Evolutionary conservation across 2,113 vertebrate species (phyloP).

Genomic region (Vanacampus margaritifer): DNA sequence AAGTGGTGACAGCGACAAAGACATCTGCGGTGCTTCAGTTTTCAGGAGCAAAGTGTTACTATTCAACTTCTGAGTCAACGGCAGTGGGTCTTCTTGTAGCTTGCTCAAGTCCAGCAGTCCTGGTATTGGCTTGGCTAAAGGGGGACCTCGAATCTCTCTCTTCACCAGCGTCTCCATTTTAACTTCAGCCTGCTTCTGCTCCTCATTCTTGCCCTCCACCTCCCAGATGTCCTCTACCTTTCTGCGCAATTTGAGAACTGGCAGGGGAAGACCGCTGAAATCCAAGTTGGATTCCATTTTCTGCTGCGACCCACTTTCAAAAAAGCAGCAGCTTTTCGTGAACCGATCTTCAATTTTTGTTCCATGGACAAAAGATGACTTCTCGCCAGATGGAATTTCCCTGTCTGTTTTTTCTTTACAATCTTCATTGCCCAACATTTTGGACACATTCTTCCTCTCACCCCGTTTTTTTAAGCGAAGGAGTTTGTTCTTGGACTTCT

Average conservation of each 20-base stretch:
- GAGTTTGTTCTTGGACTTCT: constrained; percentile 57
- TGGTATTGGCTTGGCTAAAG: constrained; percentile 40
- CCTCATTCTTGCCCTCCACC: constrained; percentile 58
- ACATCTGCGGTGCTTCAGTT: constrained; percentile 53
- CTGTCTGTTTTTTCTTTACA: constrained; percentile 11
- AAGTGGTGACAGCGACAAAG: constrained; percentile 70
- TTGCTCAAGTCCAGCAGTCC: constrained; percentile 30
- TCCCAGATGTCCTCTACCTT: constrained; percentile 71
- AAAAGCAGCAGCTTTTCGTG: constrained; percentile 51
- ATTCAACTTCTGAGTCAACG: constrained; percentile 33
- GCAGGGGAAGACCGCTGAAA: constrained; percentile 45
- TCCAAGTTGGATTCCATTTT: constrained; percentile 33
- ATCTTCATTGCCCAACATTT: constrained; percentile 13
- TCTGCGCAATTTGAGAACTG: constrained; percentile 67
- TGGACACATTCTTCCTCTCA: constrained; percentile 11
- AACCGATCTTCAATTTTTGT: constrained; percentile 51
- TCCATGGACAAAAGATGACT: background rate
- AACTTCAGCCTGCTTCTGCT: constrained; percentile 11
- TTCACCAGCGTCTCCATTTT: constrained; percentile 34
- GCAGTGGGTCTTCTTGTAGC: constrained; percentile 54
- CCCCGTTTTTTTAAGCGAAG: constrained; percentile 56
- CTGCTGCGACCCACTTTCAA: constrained; percentile 35
- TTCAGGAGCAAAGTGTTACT: constrained; percentile 25
- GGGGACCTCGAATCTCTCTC: constrained; percentile 20
- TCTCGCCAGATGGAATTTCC: background rate